A percentile compares a stretch with the other conserved stretches of the same genome.
Conservation (phyloP, 2,113 vertebrate species). For the Romanogobio albipinnatus region DNA sequence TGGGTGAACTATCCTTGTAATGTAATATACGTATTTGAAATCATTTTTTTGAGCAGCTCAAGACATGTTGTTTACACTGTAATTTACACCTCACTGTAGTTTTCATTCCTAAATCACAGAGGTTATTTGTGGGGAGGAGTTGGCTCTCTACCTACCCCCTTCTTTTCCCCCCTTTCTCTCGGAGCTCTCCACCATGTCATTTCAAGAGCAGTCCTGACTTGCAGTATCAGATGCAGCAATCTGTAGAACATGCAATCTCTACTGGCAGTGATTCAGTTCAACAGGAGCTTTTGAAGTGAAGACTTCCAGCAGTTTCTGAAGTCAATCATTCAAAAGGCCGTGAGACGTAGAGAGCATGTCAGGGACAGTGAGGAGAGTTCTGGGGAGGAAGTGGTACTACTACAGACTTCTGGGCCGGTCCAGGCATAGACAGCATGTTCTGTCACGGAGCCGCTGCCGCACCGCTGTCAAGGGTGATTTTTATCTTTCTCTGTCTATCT, state of each 20-base stretch:
- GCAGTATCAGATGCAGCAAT: constrained; percentile 36
- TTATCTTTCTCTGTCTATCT: constrained; percentile 14
- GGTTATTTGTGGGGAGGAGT: constrained; percentile 53
- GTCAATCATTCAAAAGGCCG: neutral
- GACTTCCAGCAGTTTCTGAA: constrained; percentile 10
- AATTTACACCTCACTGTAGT: neutral
- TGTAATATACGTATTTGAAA: neutral
- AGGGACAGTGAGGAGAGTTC: constrained; percentile 43
- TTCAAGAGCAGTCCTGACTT: constrained; percentile 50
- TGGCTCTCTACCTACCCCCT: neutral
- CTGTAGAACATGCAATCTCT: neutral
- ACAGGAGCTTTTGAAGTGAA: constrained; percentile 1
- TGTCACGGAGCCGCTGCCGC: constrained; percentile 29
- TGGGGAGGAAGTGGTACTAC: constrained; percentile 51
- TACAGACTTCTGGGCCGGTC: constrained; percentile 41
- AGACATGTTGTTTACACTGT: neutral
- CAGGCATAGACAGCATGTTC: constrained; percentile 46
- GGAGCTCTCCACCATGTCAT: neutral
- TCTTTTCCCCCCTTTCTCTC: neutral
- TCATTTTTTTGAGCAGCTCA: neutral
- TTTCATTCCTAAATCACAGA: constrained; percentile 26
- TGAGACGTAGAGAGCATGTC: constrained; percentile 31
- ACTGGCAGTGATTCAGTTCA: constrained; percentile 21
- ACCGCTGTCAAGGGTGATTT: constrained; percentile 49
- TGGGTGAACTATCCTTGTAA: neutral